Evolutionary conservation across 2,113 vertebrate genomes (phyloP).

Genomic region (Atractosteus spatula): DNA sequence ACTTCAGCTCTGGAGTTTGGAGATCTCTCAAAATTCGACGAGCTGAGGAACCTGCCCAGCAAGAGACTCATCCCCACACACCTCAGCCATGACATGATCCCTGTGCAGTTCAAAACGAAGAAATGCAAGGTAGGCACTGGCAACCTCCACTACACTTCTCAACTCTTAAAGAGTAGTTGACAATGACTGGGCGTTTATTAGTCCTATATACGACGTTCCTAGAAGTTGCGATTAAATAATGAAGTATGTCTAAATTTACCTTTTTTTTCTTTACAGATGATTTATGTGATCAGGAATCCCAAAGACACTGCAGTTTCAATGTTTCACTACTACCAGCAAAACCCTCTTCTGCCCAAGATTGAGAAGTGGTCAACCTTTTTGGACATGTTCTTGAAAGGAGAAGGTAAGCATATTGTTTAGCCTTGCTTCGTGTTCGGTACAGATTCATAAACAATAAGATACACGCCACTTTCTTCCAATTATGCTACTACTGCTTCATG

Average conservation of each 20-base stretch:
- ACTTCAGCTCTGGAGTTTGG: conserved; percentile 65
- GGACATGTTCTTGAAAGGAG: conserved; percentile 59
- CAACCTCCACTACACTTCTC: no score
- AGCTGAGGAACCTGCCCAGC: conserved; percentile 48
- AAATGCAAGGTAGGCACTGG: no score
- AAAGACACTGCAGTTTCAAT: conserved; percentile 71
- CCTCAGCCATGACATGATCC: no score
- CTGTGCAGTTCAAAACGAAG: no score
- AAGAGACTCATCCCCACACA: conserved; percentile 45
- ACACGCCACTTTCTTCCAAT: neutral
- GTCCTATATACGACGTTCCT: no score
- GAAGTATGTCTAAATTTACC: no score
- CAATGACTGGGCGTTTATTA: no score
- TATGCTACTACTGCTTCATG: neutral
- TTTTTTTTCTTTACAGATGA: conserved; percentile 47
- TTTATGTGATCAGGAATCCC: conserved; percentile 65
- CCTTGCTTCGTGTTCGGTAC: neutral
- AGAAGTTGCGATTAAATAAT: no score
- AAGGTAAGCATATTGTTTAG: conserved; percentile 39
- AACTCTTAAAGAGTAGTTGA: no score
- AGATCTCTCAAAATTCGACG: conserved; percentile 57
- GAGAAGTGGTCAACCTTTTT: conserved; percentile 60
- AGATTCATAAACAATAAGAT: neutral
- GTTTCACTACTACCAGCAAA: conserved; percentile 68
- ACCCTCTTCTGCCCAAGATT: conserved; percentile 60